These are phyloP conservation scores for Miniopterus natalensis DNA, from an alignment of 2,113 vertebrate genomes.

Conservation along the genomic window DNA sequence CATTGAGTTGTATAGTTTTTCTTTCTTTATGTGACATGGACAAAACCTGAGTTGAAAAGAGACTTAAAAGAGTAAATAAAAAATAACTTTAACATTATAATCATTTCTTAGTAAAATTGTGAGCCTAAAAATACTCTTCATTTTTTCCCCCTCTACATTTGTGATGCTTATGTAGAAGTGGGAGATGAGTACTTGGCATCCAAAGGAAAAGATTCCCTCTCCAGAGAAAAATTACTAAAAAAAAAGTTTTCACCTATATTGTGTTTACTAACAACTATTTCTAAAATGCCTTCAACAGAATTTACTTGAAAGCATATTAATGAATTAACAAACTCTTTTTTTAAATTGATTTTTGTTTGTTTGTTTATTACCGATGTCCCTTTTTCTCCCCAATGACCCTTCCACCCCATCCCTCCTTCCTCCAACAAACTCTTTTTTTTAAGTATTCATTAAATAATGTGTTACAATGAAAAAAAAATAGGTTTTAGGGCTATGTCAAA, in stretches of 20 bases:
- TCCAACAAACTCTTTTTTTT: not conserved
- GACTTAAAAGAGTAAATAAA: not conserved
- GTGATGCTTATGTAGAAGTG: not conserved
- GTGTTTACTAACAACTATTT: constrained; percentile 21
- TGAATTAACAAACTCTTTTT: not conserved
- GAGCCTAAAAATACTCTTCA: not conserved
- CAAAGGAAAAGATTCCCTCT: not conserved
- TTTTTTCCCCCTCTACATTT: not conserved
- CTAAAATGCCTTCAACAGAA: not conserved
- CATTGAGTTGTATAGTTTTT: not conserved
- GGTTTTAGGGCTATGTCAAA: constrained; percentile 72
- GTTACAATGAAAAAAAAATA: constrained; percentile 44
- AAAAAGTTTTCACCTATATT: not conserved
- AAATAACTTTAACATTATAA: not conserved
- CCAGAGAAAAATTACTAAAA: not conserved
- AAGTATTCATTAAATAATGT: constrained; percentile 66
- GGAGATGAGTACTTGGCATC: not conserved
- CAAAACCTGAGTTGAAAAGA: constrained; percentile 4
- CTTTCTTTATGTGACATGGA: not conserved
- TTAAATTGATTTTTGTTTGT: no score
- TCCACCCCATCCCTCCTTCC: no score
- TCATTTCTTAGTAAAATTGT: not conserved
- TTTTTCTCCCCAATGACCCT: no score
- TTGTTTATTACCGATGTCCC: no score
- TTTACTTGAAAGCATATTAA: constrained; percentile 10